A percentile compares a stretch with the other conserved stretches of the same genome.
Evolutionary conservation across 2,797 vertebrate genomes (phyloP).

Genomic region (Melanotaenia trifasciata): DNA sequence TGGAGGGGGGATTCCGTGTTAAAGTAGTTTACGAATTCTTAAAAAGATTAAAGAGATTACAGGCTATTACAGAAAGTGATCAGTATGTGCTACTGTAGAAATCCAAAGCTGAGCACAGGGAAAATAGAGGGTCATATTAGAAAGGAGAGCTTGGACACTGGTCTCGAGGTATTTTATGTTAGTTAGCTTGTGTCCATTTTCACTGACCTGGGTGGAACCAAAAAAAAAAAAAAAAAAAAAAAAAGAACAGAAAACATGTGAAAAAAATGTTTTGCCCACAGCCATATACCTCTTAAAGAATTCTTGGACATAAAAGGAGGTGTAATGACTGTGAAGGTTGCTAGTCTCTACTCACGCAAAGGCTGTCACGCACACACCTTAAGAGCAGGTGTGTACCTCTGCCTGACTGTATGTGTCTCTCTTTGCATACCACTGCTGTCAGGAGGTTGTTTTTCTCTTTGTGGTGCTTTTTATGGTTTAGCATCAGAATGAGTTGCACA

Average conservation of each 20-base stretch:
- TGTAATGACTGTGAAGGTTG: constrained; percentile 78
- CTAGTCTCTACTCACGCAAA: constrained; percentile 72
- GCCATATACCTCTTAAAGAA: constrained; percentile 63
- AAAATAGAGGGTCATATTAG: constrained; percentile 12
- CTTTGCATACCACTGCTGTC: constrained; percentile 54
- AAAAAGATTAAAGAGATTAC: constrained; percentile 53
- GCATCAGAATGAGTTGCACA: constrained; percentile 6
- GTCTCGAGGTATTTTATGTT: constrained; percentile 22
- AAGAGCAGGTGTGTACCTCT: constrained; percentile 65
- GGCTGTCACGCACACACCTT: constrained; percentile 70
- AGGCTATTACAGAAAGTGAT: constrained; percentile 23
- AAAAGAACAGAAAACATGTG: constrained; percentile 8
- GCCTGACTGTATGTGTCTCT: constrained; percentile 32
- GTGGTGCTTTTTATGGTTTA: constrained; percentile 39
- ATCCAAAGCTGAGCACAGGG: constrained; percentile 11
- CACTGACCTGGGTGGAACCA: constrained; percentile 11
- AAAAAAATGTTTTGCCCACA: constrained; percentile 67
- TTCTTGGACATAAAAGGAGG: constrained; percentile 78
- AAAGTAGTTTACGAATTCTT: constrained; percentile 34
- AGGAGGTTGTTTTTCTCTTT: constrained; percentile 17
- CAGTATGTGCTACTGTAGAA: constrained; percentile 24
- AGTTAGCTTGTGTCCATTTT: constrained; percentile 47
- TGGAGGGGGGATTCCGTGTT: not conserved
- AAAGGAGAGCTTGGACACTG: constrained; percentile 17
- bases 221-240: not conserved